Evolutionary conservation across 2,888 invertebrate species (phyloP).

Genomic region (Empis stercorea): DNA sequence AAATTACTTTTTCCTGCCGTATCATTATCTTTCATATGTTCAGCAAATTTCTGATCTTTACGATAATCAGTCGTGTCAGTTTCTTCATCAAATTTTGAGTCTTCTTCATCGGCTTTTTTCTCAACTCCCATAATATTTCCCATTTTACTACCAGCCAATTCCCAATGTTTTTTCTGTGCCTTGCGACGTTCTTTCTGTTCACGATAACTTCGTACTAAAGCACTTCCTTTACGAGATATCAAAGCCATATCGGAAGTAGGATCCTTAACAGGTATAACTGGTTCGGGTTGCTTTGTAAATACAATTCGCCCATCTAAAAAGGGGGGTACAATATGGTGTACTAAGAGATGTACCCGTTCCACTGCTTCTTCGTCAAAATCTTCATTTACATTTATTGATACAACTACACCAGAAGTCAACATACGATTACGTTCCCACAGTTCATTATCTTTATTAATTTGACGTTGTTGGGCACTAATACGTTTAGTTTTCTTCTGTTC

Average conservation of each 20-base stretch:
- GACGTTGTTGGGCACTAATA: slow-evolving; percentile 89
- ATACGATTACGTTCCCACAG: slow-evolving; percentile 98
- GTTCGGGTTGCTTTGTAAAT: slow-evolving; percentile 98
- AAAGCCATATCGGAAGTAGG: slow-evolving; percentile 97
- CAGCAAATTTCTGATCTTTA: slow-evolving; percentile 92
- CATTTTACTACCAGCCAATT: slow-evolving; percentile 79
- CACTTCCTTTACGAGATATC: slow-evolving; percentile 86
- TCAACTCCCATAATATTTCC: slow-evolving; percentile 93
- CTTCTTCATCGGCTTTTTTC: slow-evolving; percentile 64
- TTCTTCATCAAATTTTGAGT: slow-evolving; percentile 47
- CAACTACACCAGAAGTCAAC: slow-evolving; percentile 89
- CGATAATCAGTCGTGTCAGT: slow-evolving; percentile 72
- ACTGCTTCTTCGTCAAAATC: slow-evolving; percentile 94
- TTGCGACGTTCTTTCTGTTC: slow-evolving; percentile 95
- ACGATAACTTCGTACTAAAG: slow-evolving; percentile 75
- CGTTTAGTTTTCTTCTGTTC: slow-evolving; percentile 82
- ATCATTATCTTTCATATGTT: slow-evolving; percentile 69
- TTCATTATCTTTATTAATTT: slow-evolving; percentile 97
- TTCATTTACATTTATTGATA: slow-evolving; percentile 73
- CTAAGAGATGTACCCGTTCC: slow-evolving; percentile 87
- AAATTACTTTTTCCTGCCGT: slow-evolving; percentile 62
- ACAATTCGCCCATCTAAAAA: slow-evolving; percentile 97
- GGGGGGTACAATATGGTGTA: slow-evolving; percentile 97
- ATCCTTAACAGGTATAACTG: slow-evolving; percentile 92
- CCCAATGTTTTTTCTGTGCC: slow-evolving; percentile 99